Evolutionary conservation across 2,888 invertebrate genomes (phyloP).

Genomic region (Metacarcinus magister): DNA sequence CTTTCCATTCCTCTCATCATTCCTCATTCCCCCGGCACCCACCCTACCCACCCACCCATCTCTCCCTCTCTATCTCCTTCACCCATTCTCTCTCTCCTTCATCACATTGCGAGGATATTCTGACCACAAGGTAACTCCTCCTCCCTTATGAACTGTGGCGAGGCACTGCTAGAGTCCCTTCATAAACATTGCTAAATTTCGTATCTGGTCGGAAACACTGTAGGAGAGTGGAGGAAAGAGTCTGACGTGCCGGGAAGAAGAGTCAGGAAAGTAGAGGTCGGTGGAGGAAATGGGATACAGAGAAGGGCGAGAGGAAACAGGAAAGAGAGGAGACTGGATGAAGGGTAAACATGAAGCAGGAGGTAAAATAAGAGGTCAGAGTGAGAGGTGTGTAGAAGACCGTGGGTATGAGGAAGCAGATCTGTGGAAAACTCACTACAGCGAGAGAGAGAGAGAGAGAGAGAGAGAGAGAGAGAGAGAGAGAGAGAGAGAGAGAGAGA

Average conservation of each 20-base stretch:
- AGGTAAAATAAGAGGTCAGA: not conserved
- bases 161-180: not conserved
- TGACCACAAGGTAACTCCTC: constrained; percentile 12
- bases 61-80: not conserved
- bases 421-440: not conserved
- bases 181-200: not conserved
- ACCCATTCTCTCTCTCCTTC: not conserved
- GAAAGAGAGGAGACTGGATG: not conserved
- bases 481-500: constrained; percentile 26
- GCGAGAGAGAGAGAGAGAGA: not conserved
- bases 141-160: constrained; percentile 13
- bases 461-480: constrained; percentile 55
- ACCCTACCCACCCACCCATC: not conserved
- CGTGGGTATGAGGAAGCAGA: not conserved
- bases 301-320: constrained; percentile 4
- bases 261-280: not conserved
- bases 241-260: not conserved
- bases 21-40: not conserved
- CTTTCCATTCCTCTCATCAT: not conserved
- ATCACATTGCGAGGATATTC: not conserved
- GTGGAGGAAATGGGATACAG: constrained; percentile 15
- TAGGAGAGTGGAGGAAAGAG: not conserved
- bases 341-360: not conserved
- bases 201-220: not conserved
- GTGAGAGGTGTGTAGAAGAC: not conserved